A percentile compares a stretch with the other conserved stretches of the same genome.
Conservation (phyloP, 2,888 invertebrate genomes). For the Lissonota sp. region DNA sequence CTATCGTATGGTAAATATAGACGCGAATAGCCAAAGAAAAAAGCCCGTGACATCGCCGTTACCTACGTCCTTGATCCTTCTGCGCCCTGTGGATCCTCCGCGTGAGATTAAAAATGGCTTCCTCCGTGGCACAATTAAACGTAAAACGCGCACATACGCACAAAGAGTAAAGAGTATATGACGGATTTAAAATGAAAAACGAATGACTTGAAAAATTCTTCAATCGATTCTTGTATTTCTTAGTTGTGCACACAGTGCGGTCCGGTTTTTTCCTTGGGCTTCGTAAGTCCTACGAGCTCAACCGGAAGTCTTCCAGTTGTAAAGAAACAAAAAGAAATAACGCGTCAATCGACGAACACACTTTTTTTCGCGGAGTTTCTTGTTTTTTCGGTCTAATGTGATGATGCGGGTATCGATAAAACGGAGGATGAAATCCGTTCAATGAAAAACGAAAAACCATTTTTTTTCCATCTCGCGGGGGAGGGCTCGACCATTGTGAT, state of each 20-base stretch:
- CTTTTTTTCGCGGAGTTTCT: slow-evolving; percentile 4
- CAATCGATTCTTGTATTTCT: slow-evolving; percentile 17
- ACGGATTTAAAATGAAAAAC: slow-evolving; percentile 24
- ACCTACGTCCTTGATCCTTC: slow-evolving; percentile 70
- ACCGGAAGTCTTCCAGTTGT: slow-evolving; percentile 66
- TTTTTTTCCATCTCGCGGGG: slow-evolving; percentile 60
- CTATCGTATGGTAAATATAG: too few relatives aligned
- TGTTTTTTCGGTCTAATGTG: not conserved
- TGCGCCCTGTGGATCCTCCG: slow-evolving; percentile 64
- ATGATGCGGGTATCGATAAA: slow-evolving; percentile 5
- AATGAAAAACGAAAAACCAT: slow-evolving; percentile 60
- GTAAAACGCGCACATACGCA: slow-evolving; percentile 55
- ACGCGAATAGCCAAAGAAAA: slow-evolving; percentile 29
- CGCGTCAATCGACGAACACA: slow-evolving; percentile 12
- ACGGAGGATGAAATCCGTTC: slow-evolving; percentile 1
- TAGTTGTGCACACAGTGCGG: slow-evolving; percentile 4
- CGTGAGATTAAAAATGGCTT: slow-evolving; percentile 70
- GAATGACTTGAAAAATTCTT: slow-evolving; percentile 17
- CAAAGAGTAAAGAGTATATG: slow-evolving; percentile 46
- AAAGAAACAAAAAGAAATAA: slow-evolving; percentile 19
- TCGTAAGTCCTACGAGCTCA: not conserved
- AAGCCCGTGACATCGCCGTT: slow-evolving; percentile 37
- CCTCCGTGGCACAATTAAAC: slow-evolving; percentile 54
- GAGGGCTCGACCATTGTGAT: slow-evolving; percentile 78
- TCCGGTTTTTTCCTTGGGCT: slow-evolving; percentile 8